Conservation (phyloP, 2,797 vertebrate species). For the Betta splendens region DNA sequence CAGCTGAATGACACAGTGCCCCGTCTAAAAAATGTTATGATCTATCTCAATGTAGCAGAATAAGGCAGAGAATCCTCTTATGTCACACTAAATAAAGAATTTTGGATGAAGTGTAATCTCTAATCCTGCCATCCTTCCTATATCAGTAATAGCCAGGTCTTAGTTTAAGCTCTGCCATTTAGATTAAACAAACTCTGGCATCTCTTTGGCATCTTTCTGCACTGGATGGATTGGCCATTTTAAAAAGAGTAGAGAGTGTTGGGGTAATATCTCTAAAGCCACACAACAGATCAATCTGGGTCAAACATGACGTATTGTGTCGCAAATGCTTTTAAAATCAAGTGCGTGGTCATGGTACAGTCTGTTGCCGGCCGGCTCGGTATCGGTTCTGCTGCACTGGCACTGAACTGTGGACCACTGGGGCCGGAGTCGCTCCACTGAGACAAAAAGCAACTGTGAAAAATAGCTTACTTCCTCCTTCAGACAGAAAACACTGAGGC, state of each 20-base stretch:
- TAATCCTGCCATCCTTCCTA: slow-evolving; percentile 68
- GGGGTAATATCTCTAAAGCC: slow-evolving; percentile 58
- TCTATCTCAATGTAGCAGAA: slow-evolving; percentile 55
- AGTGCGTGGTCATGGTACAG: slow-evolving; percentile 29
- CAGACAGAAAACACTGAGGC: slow-evolving; percentile 37
- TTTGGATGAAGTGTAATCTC: slow-evolving; percentile 79
- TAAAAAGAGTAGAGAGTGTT: slow-evolving; percentile 21
- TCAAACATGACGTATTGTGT: slow-evolving; percentile 50
- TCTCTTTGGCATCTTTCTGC: slow-evolving; percentile 57
- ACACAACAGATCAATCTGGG: slow-evolving; percentile 59
- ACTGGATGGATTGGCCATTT: slow-evolving; percentile 59
- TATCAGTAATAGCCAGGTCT: slow-evolving; percentile 77
- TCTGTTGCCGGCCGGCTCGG: slow-evolving; percentile 4
- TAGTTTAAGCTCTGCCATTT: slow-evolving; percentile 76
- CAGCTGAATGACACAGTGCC: slow-evolving; percentile 26
- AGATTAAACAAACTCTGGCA: slow-evolving; percentile 78
- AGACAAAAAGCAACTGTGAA: slow-evolving; percentile 36
- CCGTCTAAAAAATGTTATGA: slow-evolving; percentile 44
- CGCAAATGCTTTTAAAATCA: slow-evolving; percentile 49
- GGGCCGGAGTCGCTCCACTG: slow-evolving; percentile 3
- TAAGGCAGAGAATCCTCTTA: slow-evolving; percentile 75
- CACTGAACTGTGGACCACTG: slow-evolving; percentile 5
- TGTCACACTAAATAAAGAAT: slow-evolving; percentile 80
- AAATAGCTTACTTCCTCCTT: slow-evolving; percentile 37
- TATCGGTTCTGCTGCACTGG: slow-evolving; percentile 23